A percentile compares a stretch with the other conserved stretches of the same genome.
These are phyloP conservation scores for Notodonta dromedarius DNA, from an alignment of 2,888 invertebrate species.

Conservation along the genomic window DNA sequence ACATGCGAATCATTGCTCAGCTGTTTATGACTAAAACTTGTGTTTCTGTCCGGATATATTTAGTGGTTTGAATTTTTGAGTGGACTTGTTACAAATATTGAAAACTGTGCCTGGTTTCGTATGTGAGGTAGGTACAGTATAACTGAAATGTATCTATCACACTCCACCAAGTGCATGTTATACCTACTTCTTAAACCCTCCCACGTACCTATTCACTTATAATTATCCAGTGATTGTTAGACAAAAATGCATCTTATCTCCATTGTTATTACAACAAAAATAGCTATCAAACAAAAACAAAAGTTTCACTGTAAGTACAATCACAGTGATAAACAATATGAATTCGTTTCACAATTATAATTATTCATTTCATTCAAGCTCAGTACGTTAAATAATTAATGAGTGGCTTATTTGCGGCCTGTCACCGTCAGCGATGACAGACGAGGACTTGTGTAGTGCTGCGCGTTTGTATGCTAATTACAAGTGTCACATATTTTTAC, in stretches of 20 bases:
- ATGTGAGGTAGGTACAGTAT: too few species aligned
- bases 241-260: not conserved
- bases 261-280: not conserved
- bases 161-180: too few species aligned
- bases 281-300: not conserved
- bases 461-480: slow-evolving; percentile 74
- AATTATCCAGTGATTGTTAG: too few species aligned
- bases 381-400: slow-evolving; percentile 58
- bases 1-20: too few species aligned
- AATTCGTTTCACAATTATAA: slow-evolving; percentile 36
- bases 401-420: slow-evolving; percentile 50
- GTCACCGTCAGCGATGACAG: slow-evolving; percentile 48
- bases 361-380: slow-evolving; percentile 38
- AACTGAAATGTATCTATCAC: too few species aligned
- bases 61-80: too few species aligned
- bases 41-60: too few species aligned
- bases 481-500: slow-evolving; percentile 30
- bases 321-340: slow-evolving; percentile 45
- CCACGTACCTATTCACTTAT: too few species aligned
- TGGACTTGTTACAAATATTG: too few species aligned
- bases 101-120: too few species aligned
- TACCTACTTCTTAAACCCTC: too few species aligned
- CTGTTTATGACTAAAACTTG: too few species aligned
- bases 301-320: slow-evolving; percentile 34
- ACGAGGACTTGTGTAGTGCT: slow-evolving; percentile 31